Conservation (phyloP, 2,113 vertebrate genomes). For the Pavo muticus region DNA sequence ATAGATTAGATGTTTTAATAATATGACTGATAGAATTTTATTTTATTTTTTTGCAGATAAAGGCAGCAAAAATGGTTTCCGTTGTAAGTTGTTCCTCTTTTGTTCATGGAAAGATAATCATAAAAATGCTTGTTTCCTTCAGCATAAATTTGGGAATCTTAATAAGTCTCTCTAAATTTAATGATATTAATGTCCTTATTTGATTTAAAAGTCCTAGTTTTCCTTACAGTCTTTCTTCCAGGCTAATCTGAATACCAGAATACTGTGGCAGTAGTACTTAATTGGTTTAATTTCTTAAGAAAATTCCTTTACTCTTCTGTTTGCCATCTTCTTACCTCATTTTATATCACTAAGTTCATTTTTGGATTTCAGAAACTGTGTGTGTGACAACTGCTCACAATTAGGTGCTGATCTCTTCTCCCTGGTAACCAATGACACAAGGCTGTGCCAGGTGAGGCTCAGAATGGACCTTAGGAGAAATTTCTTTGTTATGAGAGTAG, state of each 20-base stretch:
- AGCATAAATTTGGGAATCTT: neutral
- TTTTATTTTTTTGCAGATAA: neutral
- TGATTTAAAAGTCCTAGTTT: neutral
- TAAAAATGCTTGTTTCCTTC: neutral
- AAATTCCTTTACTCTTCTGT: neutral
- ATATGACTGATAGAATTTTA: neutral
- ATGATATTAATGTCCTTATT: neutral
- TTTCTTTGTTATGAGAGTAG: neutral
- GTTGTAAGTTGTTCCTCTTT: neutral
- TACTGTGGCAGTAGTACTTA: neutral
- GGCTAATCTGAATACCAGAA: neutral
- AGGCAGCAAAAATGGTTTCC: neutral
- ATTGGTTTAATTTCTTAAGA: neutral
- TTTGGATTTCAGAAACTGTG: neutral
- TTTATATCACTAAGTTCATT: neutral
- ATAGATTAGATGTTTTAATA: neutral
- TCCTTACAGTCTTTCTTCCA: neutral
- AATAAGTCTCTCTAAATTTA: neutral
- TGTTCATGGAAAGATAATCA: neutral
- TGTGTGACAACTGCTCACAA: neutral
- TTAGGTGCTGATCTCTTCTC: neutral
- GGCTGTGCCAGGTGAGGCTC: neutral
- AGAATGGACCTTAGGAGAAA: neutral
- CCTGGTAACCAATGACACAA: neutral
- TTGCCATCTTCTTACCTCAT: neutral